Percentiles rank a stretch among this genome's conserved stretches.
Evolutionary conservation across 2,113 vertebrate species (phyloP).

Genomic region (Myotis lucifugus): DNA sequence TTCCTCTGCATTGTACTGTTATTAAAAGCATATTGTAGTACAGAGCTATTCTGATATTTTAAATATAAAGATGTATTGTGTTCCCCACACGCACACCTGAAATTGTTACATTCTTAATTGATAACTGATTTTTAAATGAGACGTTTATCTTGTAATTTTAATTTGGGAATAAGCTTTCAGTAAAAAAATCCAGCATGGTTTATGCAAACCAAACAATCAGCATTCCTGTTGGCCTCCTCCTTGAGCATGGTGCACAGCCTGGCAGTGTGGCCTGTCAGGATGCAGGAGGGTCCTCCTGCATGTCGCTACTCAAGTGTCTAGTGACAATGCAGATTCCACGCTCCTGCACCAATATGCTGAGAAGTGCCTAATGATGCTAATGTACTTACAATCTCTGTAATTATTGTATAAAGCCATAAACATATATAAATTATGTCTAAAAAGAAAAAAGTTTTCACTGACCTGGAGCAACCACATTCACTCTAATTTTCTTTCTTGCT

Average conservation of each 20-base stretch:
- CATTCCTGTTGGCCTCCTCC: constrained; percentile 77
- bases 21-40: constrained; percentile 93
- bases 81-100: constrained; percentile 83
- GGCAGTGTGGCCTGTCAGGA: constrained; percentile 77
- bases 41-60: constrained; percentile 93
- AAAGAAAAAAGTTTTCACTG: constrained; percentile 63
- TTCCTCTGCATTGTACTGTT: constrained; percentile 89
- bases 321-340: constrained; percentile 77
- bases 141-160: constrained; percentile 75
- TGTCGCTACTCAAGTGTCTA: constrained; percentile 74
- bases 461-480: constrained; percentile 96
- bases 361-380: constrained; percentile 85
- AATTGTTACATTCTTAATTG: constrained; percentile 89
- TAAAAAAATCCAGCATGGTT: constrained; percentile 87
- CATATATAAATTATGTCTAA: constrained; percentile 89
- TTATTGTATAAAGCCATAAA: constrained; percentile 90
- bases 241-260: constrained; percentile 77
- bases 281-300: constrained; percentile 66
- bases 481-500: constrained; percentile 89
- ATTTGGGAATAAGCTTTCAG: constrained; percentile 86
- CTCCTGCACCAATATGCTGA: constrained; percentile 81
- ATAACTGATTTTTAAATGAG: constrained; percentile 86
- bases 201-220: constrained; percentile 84
- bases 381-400: constrained; percentile 87
- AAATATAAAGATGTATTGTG: constrained; percentile 88